Conservation (phyloP, 2,888 invertebrate genomes). For the Napeogenes inachia region DNA sequence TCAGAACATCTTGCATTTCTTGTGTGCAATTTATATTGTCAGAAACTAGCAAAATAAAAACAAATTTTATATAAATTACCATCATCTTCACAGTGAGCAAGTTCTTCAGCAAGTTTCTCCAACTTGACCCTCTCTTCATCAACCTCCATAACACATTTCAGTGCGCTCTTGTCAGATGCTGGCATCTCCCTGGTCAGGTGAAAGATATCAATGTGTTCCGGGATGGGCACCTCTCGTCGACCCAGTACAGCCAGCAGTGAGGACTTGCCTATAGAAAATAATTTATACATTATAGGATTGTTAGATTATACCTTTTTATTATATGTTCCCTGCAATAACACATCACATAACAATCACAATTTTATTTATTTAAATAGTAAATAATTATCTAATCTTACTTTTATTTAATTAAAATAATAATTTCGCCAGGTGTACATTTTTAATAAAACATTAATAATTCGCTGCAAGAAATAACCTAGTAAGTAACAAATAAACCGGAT, state of each 20-base stretch:
- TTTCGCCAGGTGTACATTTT: too few species aligned
- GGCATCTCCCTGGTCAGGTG: constrained; percentile 98
- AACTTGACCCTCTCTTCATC: constrained; percentile 94
- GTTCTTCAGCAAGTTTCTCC: constrained; percentile 93
- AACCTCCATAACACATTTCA: constrained; percentile 98
- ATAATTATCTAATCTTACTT: too few species aligned
- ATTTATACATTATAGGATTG: constrained; percentile 2
- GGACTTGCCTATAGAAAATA: constrained; percentile 84
- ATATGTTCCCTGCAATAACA: too few species aligned
- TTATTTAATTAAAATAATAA: too few species aligned
- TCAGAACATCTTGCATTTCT: not conserved
- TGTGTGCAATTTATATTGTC: not conserved
- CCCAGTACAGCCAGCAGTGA: constrained; percentile 94
- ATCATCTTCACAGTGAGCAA: constrained; percentile 91
- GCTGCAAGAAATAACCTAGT: too few species aligned
- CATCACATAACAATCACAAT: too few species aligned
- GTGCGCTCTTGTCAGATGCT: constrained; percentile 97
- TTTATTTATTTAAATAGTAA: too few species aligned
- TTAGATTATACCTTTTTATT: too few species aligned
- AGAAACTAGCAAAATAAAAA: not conserved
- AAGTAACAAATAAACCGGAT: too few species aligned
- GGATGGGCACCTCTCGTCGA: constrained; percentile 96
- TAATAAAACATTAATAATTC: too few species aligned
- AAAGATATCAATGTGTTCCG: constrained; percentile 98
- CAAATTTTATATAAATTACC: constrained; percentile 66